Base-by-base conservation (phyloP, 1,140 invertebrate genomes). In the Habropoda laboriosa region DNA sequence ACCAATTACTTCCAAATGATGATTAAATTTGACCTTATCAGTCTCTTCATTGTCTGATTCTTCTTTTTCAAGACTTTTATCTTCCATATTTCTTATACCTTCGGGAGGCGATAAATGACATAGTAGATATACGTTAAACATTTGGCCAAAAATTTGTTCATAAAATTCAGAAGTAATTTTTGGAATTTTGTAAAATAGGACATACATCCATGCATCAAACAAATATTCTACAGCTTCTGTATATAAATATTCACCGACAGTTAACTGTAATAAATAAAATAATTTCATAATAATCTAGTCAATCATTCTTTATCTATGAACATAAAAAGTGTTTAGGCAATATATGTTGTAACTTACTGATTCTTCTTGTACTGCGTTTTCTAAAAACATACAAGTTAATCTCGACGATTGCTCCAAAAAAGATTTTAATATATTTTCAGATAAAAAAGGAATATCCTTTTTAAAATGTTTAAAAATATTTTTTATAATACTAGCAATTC, bases 121-220 rank as follows among this genome's bases (percentile, higher is more conserved):
- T 85, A 96, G 95, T n/a, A 98, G 87, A 89, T 97, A 98, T 13
- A 95, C 95, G 88, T 97, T 96, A 90, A 98, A 97, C 80, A 98
- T 94, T 81, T 94, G 92, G 1, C 90, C 82, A 18, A 92, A 92
- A 81, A 93, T 94, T 79, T 94, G 92, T 70, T 94, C 91, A 64
- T 88, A 94, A 82, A 93, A 93, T 83, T 94, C 94, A 6, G 91
- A 85, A 24, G 95, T n/a, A n/a, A n/a, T n/a, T n/a, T n/a, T n/a
- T n/a, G 94, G 47, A 95, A 94, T 86, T 21, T 83, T 87, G 42
- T 96, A 95, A 79, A 94, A 94, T 12, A 96, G 90, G 78, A 97
- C 92, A 42, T 94, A 94, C 57, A 95, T 93, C 97, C 97, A 98
- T 0, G 96, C 95, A 88, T 96, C 95, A n/a, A 98, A 92, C 87